Percentiles rank a stretch among this genome's conserved stretches.
Conservation (phyloP, 2,797 vertebrate genomes). For the Luscinia luscinia region DNA sequence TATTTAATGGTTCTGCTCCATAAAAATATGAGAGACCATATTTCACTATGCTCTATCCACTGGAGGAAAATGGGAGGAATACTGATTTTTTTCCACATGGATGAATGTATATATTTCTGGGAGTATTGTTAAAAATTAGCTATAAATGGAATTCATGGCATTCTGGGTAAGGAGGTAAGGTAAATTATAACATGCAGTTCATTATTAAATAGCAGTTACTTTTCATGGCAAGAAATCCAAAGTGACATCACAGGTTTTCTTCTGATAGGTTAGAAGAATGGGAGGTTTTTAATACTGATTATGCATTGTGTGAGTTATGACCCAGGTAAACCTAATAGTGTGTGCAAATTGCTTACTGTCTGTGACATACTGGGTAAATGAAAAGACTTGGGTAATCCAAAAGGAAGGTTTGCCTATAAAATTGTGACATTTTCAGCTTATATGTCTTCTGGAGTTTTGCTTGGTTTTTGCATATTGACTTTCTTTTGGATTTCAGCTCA, state of each 20-base stretch:
- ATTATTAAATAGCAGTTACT: neutral
- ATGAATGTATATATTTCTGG: neutral
- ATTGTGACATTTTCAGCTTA: neutral
- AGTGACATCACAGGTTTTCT: neutral
- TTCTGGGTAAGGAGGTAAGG: neutral
- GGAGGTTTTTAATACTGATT: neutral
- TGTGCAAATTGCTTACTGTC: neutral
- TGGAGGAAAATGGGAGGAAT: constrained; percentile 23
- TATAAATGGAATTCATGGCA: neutral
- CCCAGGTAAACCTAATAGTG: neutral
- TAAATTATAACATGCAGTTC: neutral
- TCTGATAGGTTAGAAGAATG: neutral
- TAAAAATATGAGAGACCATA: constrained; percentile 19
- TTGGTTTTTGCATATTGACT: constrained; percentile 12
- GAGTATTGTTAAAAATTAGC: constrained; percentile 1
- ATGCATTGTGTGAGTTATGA: neutral
- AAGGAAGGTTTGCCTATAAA: constrained; percentile 18
- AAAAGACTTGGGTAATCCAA: neutral
- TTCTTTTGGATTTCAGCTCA: constrained; percentile 15
- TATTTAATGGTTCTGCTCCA: constrained; percentile 36
- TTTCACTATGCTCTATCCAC: constrained; percentile 5
- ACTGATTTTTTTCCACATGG: neutral
- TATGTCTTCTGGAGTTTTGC: neutral
- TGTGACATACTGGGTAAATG: neutral
- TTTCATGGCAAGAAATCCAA: neutral